Percentiles rank a stretch among this genome's conserved stretches.
These are phyloP conservation scores for Sceloporus undulatus DNA, from an alignment of 2,113 vertebrate genomes.

Conservation along the genomic window DNA sequence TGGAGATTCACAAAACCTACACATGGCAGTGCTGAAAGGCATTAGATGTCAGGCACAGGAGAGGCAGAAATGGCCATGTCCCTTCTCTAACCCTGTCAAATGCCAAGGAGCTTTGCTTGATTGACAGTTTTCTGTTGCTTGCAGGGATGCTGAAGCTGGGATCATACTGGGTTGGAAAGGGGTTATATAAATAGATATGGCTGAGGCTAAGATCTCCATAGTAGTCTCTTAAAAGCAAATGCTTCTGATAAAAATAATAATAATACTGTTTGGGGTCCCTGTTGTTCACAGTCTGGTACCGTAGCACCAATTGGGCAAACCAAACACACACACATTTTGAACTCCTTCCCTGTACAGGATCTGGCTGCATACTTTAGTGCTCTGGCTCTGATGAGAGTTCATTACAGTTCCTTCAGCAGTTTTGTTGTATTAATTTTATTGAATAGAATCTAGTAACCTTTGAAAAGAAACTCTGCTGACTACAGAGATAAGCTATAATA, in stretches of 20 bases:
- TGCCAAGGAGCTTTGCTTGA: neutral
- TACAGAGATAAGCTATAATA: neutral
- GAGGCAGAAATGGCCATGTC: neutral
- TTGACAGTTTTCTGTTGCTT: constrained; percentile 13
- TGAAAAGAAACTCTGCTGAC: neutral
- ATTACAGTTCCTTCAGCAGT: constrained; percentile 9
- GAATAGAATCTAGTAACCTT: neutral
- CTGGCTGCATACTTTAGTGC: neutral
- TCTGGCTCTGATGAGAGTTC: constrained; percentile 15
- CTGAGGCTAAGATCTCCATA: constrained; percentile 3
- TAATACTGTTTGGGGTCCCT: constrained; percentile 1
- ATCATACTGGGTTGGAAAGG: neutral
- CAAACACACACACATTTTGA: constrained; percentile 12
- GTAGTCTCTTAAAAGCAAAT: constrained; percentile 7
- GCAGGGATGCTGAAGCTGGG: neutral
- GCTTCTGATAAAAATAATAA: neutral
- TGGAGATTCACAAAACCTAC: neutral
- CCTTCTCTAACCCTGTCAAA: neutral
- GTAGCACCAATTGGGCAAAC: constrained; percentile 9
- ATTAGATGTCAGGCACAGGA: neutral
- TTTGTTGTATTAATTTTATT: constrained; percentile 16
- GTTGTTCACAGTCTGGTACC: constrained; percentile 7
- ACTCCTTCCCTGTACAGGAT: neutral
- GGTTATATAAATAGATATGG: neutral
- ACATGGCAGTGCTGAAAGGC: neutral